Evolutionary conservation across 2,888 invertebrate genomes (phyloP).

Genomic region (Bombylius discolor): DNA sequence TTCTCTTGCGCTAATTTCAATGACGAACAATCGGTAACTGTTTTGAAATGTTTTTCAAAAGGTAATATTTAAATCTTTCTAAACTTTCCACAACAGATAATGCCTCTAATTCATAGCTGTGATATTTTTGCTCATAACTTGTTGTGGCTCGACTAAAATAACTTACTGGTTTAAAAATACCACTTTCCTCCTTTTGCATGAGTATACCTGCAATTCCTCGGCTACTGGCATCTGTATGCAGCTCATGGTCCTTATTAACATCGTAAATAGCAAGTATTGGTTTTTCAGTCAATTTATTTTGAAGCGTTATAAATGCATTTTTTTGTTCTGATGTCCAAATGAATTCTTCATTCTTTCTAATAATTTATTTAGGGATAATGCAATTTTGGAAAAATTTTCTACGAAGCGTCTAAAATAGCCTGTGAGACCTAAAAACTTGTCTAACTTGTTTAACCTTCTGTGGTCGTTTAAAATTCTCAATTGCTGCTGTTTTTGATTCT

Average conservation of each 20-base stretch:
- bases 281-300: neutral
- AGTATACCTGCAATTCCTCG: constrained; percentile 3
- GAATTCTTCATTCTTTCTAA: neutral
- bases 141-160: constrained; percentile 3
- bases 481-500: neutral
- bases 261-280: constrained; percentile 1
- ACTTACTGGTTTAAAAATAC: neutral
- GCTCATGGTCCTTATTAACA: neutral
- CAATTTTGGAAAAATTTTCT: constrained; percentile 14
- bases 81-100: neutral
- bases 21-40: neutral
- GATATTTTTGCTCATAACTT: neutral
- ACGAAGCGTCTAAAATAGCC: constrained; percentile 21
- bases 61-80: neutral
- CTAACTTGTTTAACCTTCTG: constrained; percentile 14
- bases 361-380: neutral
- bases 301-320: neutral
- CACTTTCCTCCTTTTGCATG: neutral
- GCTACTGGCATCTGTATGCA: constrained; percentile 5
- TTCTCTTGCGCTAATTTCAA: neutral
- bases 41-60: neutral
- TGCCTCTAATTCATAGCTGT: constrained; percentile 1
- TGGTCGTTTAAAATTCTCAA: constrained; percentile 15
- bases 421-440: constrained; percentile 15
- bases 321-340: neutral